Evolutionary conservation across 2,888 invertebrate species (phyloP).

Genomic region (Erebia ligea): DNA sequence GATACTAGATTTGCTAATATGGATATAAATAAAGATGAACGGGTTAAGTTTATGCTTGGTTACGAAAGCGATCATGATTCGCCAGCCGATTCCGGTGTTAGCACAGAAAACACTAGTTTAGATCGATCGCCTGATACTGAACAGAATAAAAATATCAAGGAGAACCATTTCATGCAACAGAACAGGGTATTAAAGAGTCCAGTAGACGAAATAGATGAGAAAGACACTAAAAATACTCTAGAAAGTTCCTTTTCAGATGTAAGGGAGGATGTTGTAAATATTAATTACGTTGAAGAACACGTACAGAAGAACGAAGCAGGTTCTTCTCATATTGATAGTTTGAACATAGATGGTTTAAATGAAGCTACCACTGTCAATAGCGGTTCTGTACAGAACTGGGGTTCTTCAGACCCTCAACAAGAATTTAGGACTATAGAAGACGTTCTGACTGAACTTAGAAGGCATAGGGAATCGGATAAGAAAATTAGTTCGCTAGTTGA

Average conservation of each 20-base stretch:
- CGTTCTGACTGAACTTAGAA: slow-evolving; percentile 64
- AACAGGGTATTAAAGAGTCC: slow-evolving; percentile 72
- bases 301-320: slow-evolving; percentile 71
- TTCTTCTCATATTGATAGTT: slow-evolving; percentile 51
- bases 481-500: slow-evolving; percentile 53
- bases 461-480: slow-evolving; percentile 59
- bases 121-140: slow-evolving; percentile 85
- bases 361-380: slow-evolving; percentile 50
- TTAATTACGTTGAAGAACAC: slow-evolving; percentile 66
- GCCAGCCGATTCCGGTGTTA: slow-evolving; percentile 86
- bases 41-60: slow-evolving; percentile 75
- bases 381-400: slow-evolving; percentile 57
- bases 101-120: slow-evolving; percentile 88
- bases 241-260: slow-evolving; percentile 69
- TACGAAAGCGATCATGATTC: slow-evolving; percentile 79
- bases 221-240: slow-evolving; percentile 53
- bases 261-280: slow-evolving; percentile 62
- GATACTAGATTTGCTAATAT: slow-evolving; percentile 66
- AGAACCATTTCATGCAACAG: slow-evolving; percentile 69
- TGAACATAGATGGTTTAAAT: slow-evolving; percentile 53
- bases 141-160: slow-evolving; percentile 63
- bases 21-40: slow-evolving; percentile 59
- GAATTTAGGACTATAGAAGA: slow-evolving; percentile 67
- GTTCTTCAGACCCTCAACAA: slow-evolving; percentile 52
- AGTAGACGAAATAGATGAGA: slow-evolving; percentile 52